Evolutionary conservation across 2,797 vertebrate genomes (phyloP).

Genomic region (Xenentodon cancila): DNA sequence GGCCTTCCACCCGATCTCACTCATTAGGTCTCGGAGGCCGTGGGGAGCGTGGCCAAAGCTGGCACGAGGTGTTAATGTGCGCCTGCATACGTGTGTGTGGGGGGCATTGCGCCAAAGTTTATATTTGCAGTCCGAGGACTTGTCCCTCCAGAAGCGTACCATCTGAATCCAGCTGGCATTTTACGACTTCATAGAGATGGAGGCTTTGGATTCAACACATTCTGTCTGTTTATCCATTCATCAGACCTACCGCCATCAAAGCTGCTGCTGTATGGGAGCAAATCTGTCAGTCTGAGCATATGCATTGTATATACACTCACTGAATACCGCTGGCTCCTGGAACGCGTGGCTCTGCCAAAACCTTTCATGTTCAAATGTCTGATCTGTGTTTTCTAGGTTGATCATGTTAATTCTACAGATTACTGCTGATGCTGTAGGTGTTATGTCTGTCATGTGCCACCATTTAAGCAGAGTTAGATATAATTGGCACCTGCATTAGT

Average conservation of each 20-base stretch:
- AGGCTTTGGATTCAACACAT: slow-evolving; percentile 58
- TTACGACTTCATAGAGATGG: slow-evolving; percentile 57
- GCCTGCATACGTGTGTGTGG: slow-evolving; percentile 42
- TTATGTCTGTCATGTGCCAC: slow-evolving; percentile 17
- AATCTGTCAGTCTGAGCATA: slow-evolving; percentile 67
- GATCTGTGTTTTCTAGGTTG: slow-evolving; percentile 60
- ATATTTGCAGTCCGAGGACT: slow-evolving; percentile 74
- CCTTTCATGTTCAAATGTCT: slow-evolving; percentile 67
- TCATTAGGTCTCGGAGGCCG: slow-evolving; percentile 83
- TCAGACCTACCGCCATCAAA: slow-evolving; percentile 64
- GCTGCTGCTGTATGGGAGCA: slow-evolving; percentile 52
- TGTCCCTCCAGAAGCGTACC: slow-evolving; percentile 62
- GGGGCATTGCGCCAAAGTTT: slow-evolving; percentile 72
- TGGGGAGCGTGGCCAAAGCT: slow-evolving; percentile 73
- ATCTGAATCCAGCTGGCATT: slow-evolving; percentile 76
- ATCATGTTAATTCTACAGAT: slow-evolving; percentile 50
- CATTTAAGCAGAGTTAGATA: slow-evolving; percentile 13
- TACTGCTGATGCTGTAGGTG: slow-evolving; percentile 44
- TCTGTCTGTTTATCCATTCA: slow-evolving; percentile 64
- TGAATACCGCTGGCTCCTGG: slow-evolving; percentile 58
- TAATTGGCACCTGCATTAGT: slow-evolving; percentile 22
- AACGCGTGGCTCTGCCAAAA: slow-evolving; percentile 52
- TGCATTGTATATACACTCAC: slow-evolving; percentile 49
- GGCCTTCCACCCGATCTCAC: slow-evolving; percentile 84
- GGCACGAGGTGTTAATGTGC: slow-evolving; percentile 61